Evolutionary conservation across 2,888 invertebrate species (phyloP).

Genomic region (Meteorus cinctellus): DNA sequence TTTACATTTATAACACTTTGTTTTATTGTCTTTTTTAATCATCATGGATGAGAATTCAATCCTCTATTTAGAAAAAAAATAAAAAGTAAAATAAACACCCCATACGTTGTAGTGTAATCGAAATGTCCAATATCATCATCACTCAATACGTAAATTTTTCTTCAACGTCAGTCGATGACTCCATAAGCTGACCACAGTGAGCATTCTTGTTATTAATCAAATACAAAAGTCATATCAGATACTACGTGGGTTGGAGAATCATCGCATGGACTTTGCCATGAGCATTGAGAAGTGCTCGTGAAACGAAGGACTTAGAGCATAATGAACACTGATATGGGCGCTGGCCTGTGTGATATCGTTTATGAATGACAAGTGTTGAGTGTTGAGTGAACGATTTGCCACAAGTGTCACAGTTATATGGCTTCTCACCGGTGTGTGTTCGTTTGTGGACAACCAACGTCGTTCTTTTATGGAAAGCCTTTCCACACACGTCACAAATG

Average conservation of each 20-base stretch:
- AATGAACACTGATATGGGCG: slow-evolving; percentile 70
- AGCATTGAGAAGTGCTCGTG: slow-evolving; percentile 69
- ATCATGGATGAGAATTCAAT: not conserved
- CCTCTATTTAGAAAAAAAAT: not conserved
- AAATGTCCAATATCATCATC: not conserved
- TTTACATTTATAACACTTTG: not conserved
- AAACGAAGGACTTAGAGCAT: slow-evolving; percentile 72
- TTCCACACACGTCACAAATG: slow-evolving; percentile 72
- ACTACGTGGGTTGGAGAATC: slow-evolving; percentile 47
- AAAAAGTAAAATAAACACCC: not conserved
- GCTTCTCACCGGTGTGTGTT: slow-evolving; percentile 73
- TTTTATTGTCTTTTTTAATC: not conserved
- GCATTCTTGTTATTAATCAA: not conserved
- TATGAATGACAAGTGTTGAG: slow-evolving; percentile 73
- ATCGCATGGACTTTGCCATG: slow-evolving; percentile 63
- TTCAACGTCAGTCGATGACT: not conserved
- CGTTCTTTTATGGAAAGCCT: slow-evolving; percentile 71
- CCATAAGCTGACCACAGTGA: not conserved
- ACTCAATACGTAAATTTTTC: not conserved
- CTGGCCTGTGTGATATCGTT: slow-evolving; percentile 73
- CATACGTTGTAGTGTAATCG: not conserved
- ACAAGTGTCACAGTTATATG: slow-evolving; percentile 72
- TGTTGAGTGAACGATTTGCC: slow-evolving; percentile 72
- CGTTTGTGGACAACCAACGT: slow-evolving; percentile 72
- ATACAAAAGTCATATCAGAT: not conserved